phyloP scores from a whole-genome alignment of 2,797 vertebrate species.

The Lepus townsendii region DNA sequence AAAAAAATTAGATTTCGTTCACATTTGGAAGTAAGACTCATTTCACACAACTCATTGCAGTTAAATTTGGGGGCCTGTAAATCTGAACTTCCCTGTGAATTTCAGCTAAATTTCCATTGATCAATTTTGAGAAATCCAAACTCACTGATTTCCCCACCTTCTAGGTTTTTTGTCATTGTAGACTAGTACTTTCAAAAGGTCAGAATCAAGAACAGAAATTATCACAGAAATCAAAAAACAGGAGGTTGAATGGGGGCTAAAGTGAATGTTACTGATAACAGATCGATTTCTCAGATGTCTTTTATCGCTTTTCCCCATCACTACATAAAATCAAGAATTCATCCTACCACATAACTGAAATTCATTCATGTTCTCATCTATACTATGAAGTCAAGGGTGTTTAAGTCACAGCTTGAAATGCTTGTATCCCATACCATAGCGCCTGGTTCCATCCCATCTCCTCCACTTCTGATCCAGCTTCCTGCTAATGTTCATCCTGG shows the following conservation, averaged over 20 bases:
- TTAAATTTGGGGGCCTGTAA: background rate
- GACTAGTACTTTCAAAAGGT: background rate
- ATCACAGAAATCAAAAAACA: background rate
- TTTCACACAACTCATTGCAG: background rate
- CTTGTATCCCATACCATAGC: too few relatives aligned
- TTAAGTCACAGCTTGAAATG: too few relatives aligned
- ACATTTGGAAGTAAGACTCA: conserved; percentile 27
- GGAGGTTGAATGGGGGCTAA: background rate
- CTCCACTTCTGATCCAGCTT: too few relatives aligned
- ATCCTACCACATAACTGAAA: background rate
- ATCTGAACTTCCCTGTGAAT: background rate
- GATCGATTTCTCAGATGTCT: background rate
- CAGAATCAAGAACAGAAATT: background rate
- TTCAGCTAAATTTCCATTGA: background rate
- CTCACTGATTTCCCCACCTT: background rate
- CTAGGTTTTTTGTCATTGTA: background rate
- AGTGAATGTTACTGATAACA: background rate
- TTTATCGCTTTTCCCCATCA: background rate
- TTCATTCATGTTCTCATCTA: background rate
- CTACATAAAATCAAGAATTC: background rate
- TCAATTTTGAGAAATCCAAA: conserved; percentile 54
- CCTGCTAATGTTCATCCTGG: too few relatives aligned
- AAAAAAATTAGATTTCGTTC: conserved; percentile 6
- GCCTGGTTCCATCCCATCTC: too few relatives aligned
- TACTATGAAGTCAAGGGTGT: conserved; percentile 8